Evolutionary conservation across 1,140 invertebrate genomes (phyloP).

Genomic region (Drosophila nigrodunni): DNA sequence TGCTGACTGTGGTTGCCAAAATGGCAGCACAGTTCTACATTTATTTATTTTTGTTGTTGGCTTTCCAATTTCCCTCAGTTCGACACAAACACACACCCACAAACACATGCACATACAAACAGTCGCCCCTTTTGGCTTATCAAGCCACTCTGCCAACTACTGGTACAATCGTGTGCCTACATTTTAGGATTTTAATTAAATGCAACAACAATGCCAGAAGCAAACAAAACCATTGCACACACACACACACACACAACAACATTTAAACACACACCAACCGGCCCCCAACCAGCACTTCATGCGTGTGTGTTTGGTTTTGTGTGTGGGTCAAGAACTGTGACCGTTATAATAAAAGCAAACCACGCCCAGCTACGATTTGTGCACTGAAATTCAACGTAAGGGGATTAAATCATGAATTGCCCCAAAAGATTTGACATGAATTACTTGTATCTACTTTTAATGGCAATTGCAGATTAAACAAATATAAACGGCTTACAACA

Average conservation of each 20-base stretch:
- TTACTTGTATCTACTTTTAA: conserved; percentile 24
- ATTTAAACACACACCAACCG: neutral
- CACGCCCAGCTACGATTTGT: conserved; percentile 53
- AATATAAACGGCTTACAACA: conserved; percentile 18
- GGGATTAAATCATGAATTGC: conserved; percentile 75
- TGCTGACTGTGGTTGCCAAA: conserved; percentile 57
- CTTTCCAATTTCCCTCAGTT: conserved; percentile 24
- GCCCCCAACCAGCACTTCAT: neutral
- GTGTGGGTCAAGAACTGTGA: conserved; percentile 53
- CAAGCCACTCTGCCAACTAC: conserved; percentile 38
- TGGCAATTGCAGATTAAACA: conserved; percentile 21
- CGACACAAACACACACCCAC: neutral
- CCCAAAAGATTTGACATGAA: conserved; percentile 43
- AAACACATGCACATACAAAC: neutral
- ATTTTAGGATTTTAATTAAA: conserved; percentile 76
- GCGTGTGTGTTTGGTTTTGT: conserved; percentile 14
- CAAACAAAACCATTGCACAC: conserved; percentile 53
- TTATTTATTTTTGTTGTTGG: conserved; percentile 66
- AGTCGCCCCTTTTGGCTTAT: neutral
- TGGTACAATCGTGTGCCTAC: conserved; percentile 59
- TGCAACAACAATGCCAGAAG: conserved; percentile 67
- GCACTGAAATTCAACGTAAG: conserved; percentile 66
- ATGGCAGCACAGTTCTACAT: conserved; percentile 57
- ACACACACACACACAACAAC: conserved; percentile 6
- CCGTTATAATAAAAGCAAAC: conserved; percentile 30